These are phyloP conservation scores for Pan paniscus DNA, from an alignment of 2,113 vertebrate genomes.

Conservation along the genomic window DNA sequence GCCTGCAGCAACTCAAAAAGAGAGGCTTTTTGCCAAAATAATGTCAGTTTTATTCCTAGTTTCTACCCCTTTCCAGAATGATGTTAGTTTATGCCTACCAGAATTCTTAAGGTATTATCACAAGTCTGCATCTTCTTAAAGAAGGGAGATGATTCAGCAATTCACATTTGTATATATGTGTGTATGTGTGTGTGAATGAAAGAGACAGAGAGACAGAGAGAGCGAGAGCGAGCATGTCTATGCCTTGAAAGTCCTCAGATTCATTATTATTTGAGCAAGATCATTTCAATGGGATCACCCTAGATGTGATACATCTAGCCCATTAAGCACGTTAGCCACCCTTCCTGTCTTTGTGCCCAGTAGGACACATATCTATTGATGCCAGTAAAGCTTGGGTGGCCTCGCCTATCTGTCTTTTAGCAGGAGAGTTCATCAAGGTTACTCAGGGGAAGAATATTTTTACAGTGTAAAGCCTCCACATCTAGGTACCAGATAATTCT, in stretches of 20 bases:
- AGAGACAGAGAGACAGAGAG: too few relatives aligned
- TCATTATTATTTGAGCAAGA: neutral
- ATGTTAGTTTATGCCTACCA: neutral
- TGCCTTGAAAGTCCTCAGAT: neutral
- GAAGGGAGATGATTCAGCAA: neutral
- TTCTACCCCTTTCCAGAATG: neutral
- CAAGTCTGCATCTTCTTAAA: neutral
- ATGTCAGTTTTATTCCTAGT: neutral
- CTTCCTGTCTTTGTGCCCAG: neutral
- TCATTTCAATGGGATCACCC: neutral
- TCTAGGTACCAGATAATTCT: neutral
- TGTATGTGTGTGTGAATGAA: neutral
- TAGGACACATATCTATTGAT: neutral
- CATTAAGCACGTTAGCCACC: neutral
- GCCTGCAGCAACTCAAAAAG: neutral
- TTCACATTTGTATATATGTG: neutral
- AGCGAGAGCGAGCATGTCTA: too few relatives aligned
- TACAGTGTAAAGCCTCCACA: neutral
- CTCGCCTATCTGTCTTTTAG: neutral
- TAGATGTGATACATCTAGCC: neutral
- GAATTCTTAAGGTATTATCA: neutral
- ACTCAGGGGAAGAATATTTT: neutral
- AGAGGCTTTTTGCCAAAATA: neutral
- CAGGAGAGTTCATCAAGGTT: neutral
- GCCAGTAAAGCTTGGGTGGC: neutral